A percentile compares a stretch with the other conserved stretches of the same genome.
phyloP scores from a whole-genome alignment of 2,888 invertebrate genomes.

The Adela reaumurella region DNA sequence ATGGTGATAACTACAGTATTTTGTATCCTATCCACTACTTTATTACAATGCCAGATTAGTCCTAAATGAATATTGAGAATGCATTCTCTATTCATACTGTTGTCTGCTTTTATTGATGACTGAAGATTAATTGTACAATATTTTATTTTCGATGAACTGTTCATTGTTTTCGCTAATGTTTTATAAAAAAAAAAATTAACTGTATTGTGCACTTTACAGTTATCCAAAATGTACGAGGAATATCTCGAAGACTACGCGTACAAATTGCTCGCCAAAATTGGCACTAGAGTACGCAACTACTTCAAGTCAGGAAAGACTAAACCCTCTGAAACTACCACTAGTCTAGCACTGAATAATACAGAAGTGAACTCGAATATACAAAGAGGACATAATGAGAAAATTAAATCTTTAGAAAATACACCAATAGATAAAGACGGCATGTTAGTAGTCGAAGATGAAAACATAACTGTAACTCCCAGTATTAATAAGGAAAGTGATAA shows the following conservation, averaged over 20 bases:
- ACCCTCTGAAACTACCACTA: neutral
- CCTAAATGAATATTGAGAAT: no score
- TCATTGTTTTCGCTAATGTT: no score
- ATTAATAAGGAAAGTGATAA: slow-evolving; percentile 8
- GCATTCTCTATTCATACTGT: no score
- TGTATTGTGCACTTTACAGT: no score
- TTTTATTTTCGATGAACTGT: no score
- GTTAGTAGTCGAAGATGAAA: slow-evolving; percentile 9
- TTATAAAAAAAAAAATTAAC: no score
- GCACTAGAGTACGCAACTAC: slow-evolving; percentile 25
- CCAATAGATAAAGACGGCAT: slow-evolving; percentile 5
- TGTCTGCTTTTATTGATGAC: no score
- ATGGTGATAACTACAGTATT: no score
- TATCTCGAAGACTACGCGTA: slow-evolving; percentile 64
- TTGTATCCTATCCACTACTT: no score
- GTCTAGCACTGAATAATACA: neutral
- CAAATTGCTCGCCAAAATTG: slow-evolving; percentile 38
- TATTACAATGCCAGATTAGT: no score
- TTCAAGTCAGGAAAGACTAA: slow-evolving; percentile 20
- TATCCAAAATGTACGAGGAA: slow-evolving; percentile 74
- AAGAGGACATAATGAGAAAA: no score
- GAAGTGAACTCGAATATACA: neutral
- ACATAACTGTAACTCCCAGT: neutral
- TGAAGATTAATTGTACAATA: no score
- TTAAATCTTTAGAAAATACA: neutral